phyloP scores from a whole-genome alignment of 2,888 invertebrate species.

The Cryptocephalus primarius region DNA sequence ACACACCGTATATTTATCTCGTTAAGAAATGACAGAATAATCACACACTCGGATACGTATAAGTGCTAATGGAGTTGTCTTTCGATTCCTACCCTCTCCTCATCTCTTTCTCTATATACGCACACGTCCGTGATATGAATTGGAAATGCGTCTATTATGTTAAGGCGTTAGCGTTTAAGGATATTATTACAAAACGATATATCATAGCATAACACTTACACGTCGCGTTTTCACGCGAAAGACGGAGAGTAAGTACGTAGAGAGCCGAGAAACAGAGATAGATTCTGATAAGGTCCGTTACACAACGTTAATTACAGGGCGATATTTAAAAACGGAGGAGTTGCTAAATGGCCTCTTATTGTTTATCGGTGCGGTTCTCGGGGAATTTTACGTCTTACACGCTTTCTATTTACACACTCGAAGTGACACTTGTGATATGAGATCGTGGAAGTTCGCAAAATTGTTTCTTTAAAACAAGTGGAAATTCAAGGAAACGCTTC shows the following conservation, averaged over 20 bases:
- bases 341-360: no score
- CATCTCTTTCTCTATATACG: background rate
- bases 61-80: slow-evolving; percentile 24
- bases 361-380: no score
- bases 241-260: slow-evolving; percentile 9
- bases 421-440: no score
- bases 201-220: slow-evolving; percentile 11
- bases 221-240: slow-evolving; percentile 12
- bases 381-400: no score
- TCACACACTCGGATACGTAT: background rate
- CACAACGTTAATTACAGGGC: slow-evolving; percentile 4
- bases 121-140: slow-evolving; percentile 20
- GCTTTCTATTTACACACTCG: no score
- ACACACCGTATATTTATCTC: slow-evolving; percentile 1
- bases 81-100: slow-evolving; percentile 16
- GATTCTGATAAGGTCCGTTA: slow-evolving; percentile 13
- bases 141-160: slow-evolving; percentile 9
- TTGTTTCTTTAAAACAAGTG: no score
- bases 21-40: slow-evolving; percentile 4
- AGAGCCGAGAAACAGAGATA: slow-evolving; percentile 6
- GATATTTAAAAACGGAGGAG: no score
- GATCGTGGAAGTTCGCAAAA: no score
- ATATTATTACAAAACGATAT: slow-evolving; percentile 16
- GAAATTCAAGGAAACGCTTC: no score
- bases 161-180: background rate